phyloP scores from a whole-genome alignment of 2,113 vertebrate genomes.

The Dolichotis patagonum region DNA sequence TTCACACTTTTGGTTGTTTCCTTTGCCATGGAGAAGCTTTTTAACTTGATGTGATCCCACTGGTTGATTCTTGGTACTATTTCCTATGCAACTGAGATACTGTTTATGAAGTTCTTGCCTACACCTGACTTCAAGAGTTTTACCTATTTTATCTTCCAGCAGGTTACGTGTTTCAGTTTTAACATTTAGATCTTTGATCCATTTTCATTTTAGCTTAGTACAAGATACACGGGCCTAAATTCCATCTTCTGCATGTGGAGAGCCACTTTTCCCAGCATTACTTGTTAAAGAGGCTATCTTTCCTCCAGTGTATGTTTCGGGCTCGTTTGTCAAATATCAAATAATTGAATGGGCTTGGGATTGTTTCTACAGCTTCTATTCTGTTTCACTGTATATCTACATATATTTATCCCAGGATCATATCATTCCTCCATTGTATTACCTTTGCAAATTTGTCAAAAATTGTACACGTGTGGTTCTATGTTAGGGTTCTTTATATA shows the following conservation, averaged over 20 bases:
- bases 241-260: background rate
- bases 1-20: background rate
- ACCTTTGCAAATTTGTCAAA: background rate
- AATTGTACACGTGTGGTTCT: background rate
- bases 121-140: background rate
- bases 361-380: background rate
- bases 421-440: background rate
- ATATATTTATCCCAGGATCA: background rate
- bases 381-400: background rate
- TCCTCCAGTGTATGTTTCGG: background rate
- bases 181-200: background rate
- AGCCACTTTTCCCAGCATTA: background rate
- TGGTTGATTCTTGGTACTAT: background rate
- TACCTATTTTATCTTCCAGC: background rate
- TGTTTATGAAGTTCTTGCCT: background rate
- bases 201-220: background rate
- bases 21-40: background rate
- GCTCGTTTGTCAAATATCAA: background rate
- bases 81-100: background rate
- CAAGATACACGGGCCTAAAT: background rate
- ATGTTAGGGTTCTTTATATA: background rate
- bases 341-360: background rate
- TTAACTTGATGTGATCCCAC: background rate
- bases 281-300: background rate
- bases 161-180: background rate